phyloP scores from a whole-genome alignment of 2,113 vertebrate genomes.

The Blennius ocellaris region DNA sequence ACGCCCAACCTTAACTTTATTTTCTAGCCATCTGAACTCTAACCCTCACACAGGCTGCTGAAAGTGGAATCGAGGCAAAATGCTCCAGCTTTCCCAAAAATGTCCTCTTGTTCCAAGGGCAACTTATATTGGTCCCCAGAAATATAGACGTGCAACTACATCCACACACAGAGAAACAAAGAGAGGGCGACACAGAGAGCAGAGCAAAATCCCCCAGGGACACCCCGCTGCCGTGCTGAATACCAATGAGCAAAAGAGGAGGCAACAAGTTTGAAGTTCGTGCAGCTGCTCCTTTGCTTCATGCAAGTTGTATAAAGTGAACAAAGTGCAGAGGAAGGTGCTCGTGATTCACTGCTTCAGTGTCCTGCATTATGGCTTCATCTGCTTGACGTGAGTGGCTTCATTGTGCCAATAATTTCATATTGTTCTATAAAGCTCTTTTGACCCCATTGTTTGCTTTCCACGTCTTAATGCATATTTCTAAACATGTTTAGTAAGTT shows the following conservation, averaged over 20 bases:
- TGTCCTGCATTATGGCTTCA: not conserved
- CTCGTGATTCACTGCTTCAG: not conserved
- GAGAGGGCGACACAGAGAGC: conserved; percentile 12
- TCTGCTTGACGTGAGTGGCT: not conserved
- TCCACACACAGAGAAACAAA: conserved; percentile 30
- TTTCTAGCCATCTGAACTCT: not conserved
- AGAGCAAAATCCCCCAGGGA: conserved; percentile 33
- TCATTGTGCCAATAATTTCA: not conserved
- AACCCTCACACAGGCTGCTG: not conserved
- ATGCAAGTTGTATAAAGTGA: conserved; percentile 2
- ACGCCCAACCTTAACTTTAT: not conserved
- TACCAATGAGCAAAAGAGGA: conserved; percentile 55
- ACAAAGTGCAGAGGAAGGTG: not conserved
- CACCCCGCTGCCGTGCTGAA: conserved; percentile 52
- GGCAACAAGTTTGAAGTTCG: conserved; percentile 44
- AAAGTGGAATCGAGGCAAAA: not conserved
- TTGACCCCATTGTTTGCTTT: not conserved
- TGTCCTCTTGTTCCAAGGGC: not conserved
- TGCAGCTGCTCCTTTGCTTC: conserved; percentile 41
- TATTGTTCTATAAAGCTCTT: not conserved
- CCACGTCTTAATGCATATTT: too few species aligned
- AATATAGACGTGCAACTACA: not conserved
- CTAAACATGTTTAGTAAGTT: too few species aligned
- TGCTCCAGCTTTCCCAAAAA: not conserved
- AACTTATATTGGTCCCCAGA: not conserved